phyloP scores from a whole-genome alignment of 1,140 invertebrate species.

The Aradophagus sp. region DNA sequence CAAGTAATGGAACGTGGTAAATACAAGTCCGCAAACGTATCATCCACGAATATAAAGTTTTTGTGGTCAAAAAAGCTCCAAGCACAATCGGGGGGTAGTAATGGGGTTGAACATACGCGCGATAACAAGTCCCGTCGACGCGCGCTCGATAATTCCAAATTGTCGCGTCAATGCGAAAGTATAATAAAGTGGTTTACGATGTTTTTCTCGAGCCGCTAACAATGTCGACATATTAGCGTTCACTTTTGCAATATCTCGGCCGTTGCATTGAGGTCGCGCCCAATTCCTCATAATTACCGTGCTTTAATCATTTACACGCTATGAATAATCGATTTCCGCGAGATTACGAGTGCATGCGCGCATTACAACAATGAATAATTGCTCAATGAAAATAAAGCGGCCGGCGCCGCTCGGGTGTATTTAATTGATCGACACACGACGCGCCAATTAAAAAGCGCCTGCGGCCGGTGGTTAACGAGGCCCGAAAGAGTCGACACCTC shows the following conservation, averaged over 20 bases:
- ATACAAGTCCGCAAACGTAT: too few relatives aligned
- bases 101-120: not conserved
- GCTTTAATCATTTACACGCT: conserved; percentile 57
- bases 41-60: too few relatives aligned
- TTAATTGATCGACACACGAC: conserved; percentile 60
- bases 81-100: not conserved
- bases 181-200: conserved; percentile 47
- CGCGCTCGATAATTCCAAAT: conserved; percentile 16
- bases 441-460: conserved; percentile 55
- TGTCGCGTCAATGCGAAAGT: conserved; percentile 21
- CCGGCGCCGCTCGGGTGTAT: conserved; percentile 26
- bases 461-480: conserved; percentile 48
- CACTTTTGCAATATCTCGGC: conserved; percentile 41
- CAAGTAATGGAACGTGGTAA: too few relatives aligned
- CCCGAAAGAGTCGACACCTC: conserved; percentile 52
- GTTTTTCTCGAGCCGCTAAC: conserved; percentile 35
- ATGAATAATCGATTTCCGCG: conserved; percentile 55
- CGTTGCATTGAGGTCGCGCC: conserved; percentile 43
- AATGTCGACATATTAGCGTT: conserved; percentile 45
- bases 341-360: conserved; percentile 52
- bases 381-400: conserved; percentile 59
- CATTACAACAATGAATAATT: conserved; percentile 58
- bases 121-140: too few relatives aligned
- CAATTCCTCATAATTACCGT: conserved; percentile 56
- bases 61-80: too few relatives aligned